These are phyloP conservation scores for Branchinecta lynchi DNA, from an alignment of 1,140 invertebrate species.

Conservation along the genomic window DNA sequence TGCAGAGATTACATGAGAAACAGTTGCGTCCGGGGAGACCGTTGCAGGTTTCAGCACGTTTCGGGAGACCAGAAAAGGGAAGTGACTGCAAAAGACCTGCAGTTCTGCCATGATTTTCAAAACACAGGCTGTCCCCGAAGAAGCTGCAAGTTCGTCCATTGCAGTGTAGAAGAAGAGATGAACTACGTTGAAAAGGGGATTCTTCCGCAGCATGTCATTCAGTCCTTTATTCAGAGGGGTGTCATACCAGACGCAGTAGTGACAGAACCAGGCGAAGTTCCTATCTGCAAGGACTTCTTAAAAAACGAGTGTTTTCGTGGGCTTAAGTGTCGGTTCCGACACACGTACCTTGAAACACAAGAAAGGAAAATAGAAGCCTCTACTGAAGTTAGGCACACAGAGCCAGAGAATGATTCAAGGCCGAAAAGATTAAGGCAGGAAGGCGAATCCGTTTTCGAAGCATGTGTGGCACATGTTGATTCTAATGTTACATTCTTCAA, in stretches of 20 bases:
- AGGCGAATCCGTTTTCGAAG: neutral
- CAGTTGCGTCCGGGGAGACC: conserved; percentile 54
- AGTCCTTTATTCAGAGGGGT: conserved; percentile 26
- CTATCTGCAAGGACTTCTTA: conserved; percentile 57
- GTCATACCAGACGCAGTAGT: conserved; percentile 23
- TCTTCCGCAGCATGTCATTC: conserved; percentile 42
- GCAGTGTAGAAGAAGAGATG: conserved; percentile 56
- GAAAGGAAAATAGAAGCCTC: neutral
- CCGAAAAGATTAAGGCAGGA: conserved; percentile 21
- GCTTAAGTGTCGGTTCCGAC: conserved; percentile 39
- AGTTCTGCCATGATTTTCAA: conserved; percentile 73
- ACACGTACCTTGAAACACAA: conserved; percentile 30
- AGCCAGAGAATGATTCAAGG: conserved; percentile 23
- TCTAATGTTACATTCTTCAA: conserved; percentile 5
- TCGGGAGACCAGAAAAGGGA: conserved; percentile 27
- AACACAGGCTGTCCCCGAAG: conserved; percentile 49
- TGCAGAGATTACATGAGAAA: conserved; percentile 44
- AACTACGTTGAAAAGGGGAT: conserved; percentile 50
- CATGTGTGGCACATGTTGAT: neutral
- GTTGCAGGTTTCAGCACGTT: conserved; percentile 56
- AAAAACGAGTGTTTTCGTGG: conserved; percentile 51
- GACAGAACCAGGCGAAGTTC: conserved; percentile 34
- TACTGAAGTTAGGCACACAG: conserved; percentile 13
- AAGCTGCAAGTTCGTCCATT: conserved; percentile 58
- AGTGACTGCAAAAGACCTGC: conserved; percentile 27